Conservation (phyloP, 64 coral and sea anemone genomes). For the Trachythela sp. region DNA sequence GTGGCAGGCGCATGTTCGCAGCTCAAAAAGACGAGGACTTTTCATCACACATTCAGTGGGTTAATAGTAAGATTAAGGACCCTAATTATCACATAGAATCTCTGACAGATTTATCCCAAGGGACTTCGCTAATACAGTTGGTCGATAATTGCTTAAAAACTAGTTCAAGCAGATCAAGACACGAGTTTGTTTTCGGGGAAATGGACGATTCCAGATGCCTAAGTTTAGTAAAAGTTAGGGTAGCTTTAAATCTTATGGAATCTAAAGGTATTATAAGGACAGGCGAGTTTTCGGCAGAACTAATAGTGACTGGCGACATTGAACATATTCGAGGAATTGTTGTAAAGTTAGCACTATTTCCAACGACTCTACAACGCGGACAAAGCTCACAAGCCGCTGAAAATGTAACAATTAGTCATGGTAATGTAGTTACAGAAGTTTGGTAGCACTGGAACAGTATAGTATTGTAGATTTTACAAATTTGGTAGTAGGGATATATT, state of each 20-base stretch:
- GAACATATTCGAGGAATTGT: not conserved
- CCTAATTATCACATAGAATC: not conserved
- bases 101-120: not conserved
- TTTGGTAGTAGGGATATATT: not conserved
- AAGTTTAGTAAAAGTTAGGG: constrained; percentile 11
- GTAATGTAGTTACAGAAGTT: not conserved
- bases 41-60: constrained; percentile 16
- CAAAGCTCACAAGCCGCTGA: not conserved
- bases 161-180: not conserved
- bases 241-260: constrained; percentile 4
- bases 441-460: not conserved
- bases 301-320: not conserved
- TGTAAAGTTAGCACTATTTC: constrained; percentile 1
- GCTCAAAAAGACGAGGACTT: not conserved
- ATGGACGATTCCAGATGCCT: not conserved
- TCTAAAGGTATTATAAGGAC: not conserved
- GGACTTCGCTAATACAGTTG: not conserved
- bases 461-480: not conserved
- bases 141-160: not conserved
- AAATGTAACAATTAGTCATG: not conserved
- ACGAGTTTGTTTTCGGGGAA: not conserved
- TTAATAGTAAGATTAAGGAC: constrained; percentile 3
- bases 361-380: not conserved
- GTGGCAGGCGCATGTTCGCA: not conserved
- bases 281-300: not conserved